A percentile compares a stretch with the other conserved stretches of the same genome.
Conservation (phyloP, 2,113 vertebrate genomes). For the Osmerus mordax region DNA sequence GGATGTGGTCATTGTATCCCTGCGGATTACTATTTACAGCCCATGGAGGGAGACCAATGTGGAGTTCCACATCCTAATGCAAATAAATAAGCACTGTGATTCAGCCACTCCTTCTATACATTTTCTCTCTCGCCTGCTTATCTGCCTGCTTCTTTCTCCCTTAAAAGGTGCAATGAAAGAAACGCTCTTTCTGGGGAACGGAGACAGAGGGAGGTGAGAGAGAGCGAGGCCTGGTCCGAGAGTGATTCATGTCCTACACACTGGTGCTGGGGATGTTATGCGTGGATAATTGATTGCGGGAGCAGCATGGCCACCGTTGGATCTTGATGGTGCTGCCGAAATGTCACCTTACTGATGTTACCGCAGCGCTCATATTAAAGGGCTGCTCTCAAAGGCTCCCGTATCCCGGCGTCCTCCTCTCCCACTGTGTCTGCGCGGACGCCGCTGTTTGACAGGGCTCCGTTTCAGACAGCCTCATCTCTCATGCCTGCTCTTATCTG, state of each 20-base stretch:
- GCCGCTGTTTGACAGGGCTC: constrained; percentile 58
- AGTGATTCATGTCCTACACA: constrained; percentile 73
- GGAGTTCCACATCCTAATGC: constrained; percentile 58
- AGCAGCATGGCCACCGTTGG: constrained; percentile 73
- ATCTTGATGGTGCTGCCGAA: constrained; percentile 74
- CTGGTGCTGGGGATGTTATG: constrained; percentile 64
- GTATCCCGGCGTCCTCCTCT: constrained; percentile 57
- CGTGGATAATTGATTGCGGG: constrained; percentile 81
- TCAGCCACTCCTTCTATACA: constrained; percentile 41
- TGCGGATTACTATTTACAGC: not conserved
- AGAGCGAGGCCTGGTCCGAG: constrained; percentile 58
- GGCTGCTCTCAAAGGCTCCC: constrained; percentile 62
- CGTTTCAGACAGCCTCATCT: constrained; percentile 53
- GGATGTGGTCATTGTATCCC: not conserved
- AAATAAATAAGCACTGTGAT: constrained; percentile 65
- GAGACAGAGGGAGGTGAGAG: constrained; percentile 42
- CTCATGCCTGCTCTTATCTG: constrained; percentile 69
- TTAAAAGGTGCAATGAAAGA: constrained; percentile 54
- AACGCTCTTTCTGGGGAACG: constrained; percentile 54
- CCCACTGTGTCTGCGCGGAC: constrained; percentile 61
- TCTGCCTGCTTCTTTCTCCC: constrained; percentile 45
- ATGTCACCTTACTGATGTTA: constrained; percentile 83
- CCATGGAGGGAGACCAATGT: not conserved
- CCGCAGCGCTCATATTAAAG: constrained; percentile 62
- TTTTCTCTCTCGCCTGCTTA: constrained; percentile 45